Evolutionary conservation across 2,888 invertebrate genomes (phyloP).

Genomic region (Eristalis arbustorum): DNA sequence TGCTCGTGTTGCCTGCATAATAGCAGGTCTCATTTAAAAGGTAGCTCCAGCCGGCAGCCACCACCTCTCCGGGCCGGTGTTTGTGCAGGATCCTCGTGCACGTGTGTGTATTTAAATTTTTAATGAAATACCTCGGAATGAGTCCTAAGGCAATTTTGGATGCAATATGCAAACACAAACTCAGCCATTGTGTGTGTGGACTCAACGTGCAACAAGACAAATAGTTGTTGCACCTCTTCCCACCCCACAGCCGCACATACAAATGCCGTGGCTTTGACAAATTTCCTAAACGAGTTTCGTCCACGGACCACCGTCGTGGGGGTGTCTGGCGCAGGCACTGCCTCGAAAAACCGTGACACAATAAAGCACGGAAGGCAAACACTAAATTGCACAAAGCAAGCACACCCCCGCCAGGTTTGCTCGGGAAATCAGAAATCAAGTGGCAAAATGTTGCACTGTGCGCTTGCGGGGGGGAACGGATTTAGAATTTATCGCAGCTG

Average conservation of each 20-base stretch:
- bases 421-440: conserved; percentile 21
- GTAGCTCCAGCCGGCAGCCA: background rate
- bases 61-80: background rate
- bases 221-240: conserved; percentile 55
- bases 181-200: conserved; percentile 49
- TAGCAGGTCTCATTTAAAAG: conserved; percentile 36
- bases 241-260: background rate
- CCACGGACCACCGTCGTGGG: background rate
- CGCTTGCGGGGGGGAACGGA: background rate
- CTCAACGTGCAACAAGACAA: conserved; percentile 62
- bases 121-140: conserved; percentile 69
- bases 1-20: conserved; percentile 43
- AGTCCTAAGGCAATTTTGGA: conserved; percentile 67
- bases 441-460: background rate
- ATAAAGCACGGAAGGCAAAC: conserved; percentile 57
- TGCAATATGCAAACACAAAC: conserved; percentile 65
- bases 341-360: conserved; percentile 24
- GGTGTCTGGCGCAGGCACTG: too few species aligned
- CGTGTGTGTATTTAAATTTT: conserved; percentile 54
- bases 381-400: conserved; percentile 56
- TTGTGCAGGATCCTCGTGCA: conserved; percentile 6
- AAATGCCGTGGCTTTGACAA: conserved; percentile 53
- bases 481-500: conserved; percentile 29
- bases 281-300: conserved; percentile 55
- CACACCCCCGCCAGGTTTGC: background rate